Evolutionary conservation across 2,113 vertebrate species (phyloP), one percentile per base, ranked within the genome.

Genomic region (Suncus etruscus): DNA sequence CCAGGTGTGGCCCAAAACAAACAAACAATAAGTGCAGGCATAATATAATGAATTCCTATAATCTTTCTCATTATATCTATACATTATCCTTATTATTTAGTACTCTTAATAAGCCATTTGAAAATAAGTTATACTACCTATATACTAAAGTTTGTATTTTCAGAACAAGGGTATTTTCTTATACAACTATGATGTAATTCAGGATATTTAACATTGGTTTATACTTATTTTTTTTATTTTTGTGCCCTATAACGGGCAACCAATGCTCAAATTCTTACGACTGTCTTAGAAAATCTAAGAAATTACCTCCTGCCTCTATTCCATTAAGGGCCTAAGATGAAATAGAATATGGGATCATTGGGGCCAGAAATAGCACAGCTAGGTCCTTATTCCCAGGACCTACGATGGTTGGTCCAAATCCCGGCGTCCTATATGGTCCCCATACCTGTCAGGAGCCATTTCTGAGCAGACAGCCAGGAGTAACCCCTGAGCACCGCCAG

Each of bases 281-380:
- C 82, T 83, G 1, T 92, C 50, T 50, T 69, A 89, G 74, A 83
- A 63, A 84, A 79, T 90, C 68, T 80, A 63, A 54, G 14, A 24
- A 45, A 51, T 68, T 82, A n/a, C 70, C 61, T 58, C 54, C 32
- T 39, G 39, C 5, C 39, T 39, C 39, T 39, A 39, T 39, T 39
- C 54, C 54, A 11, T 54, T 54, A 54, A 4, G 54, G 54, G 18
- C 14, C 54, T 16, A 54, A 15, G 51, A 54, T 15, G 2, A 54
- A 54, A 54, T 54, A 54, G 54, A 54, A 16, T 16, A 54, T 54
- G 54, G 3, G 39, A 5, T 39, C 39, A 39, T 39, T 3, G 39
- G 39, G 39, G 5, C 39, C 5, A 5, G 39, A 39, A 5, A 39
- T 39, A 39, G 39, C 39, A 39, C 39, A 39, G 39, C 39, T 39